Base-by-base conservation (phyloP, 2,888 invertebrate species). In the Hemicrepidius hirtus region DNA sequence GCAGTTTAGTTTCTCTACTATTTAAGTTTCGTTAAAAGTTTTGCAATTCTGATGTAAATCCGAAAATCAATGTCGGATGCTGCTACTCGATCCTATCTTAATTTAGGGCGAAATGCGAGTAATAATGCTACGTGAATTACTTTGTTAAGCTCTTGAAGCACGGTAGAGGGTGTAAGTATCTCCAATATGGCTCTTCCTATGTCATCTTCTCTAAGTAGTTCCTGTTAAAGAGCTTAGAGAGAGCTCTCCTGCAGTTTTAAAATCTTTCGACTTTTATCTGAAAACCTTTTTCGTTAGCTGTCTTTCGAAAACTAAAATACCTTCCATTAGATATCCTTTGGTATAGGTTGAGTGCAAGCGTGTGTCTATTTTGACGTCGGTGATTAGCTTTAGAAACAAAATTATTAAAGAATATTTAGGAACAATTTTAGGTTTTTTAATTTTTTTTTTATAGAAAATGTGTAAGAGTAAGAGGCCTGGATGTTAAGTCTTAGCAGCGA, bases 81-180 rank as follows among this genome's bases (percentile, higher is more conserved):
- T 18, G 4, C 32, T 4, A 53, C 28, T 24, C 53, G 28, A 53
- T 53, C 13, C 49, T 49, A 9, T 49, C 21, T n/a, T 24, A 53
- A 53, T 53, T 53, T 57, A 57, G 37, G 18, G 18, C 37, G 37
- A 57, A 57, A 57, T 18, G 37, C 12, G 37, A 57, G 37, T 57
- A 53, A 28, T 49, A 53, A 53, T 53, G 28, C 53, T n/a, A 57
- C 57, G 57, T 57, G 57, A 57, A 57, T 57, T 57, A 57, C 57
- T 57, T 57, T 44, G 44, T 44, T 60, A 60, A 60, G 60, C 60
- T 28, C 60, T 60, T 18, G 44, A 24, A 44, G 44, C 21, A 44
- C 12, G n/a, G 21, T 20, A 24, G 24, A 41, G 44, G 44, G 60
- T n/a, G 18, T 44, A 59, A 60, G 44, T 16, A 44, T 44, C 28